Percentiles rank a stretch among this genome's conserved stretches.
Conservation (phyloP, 2,113 vertebrate species). For the Gymnarchus niloticus region DNA sequence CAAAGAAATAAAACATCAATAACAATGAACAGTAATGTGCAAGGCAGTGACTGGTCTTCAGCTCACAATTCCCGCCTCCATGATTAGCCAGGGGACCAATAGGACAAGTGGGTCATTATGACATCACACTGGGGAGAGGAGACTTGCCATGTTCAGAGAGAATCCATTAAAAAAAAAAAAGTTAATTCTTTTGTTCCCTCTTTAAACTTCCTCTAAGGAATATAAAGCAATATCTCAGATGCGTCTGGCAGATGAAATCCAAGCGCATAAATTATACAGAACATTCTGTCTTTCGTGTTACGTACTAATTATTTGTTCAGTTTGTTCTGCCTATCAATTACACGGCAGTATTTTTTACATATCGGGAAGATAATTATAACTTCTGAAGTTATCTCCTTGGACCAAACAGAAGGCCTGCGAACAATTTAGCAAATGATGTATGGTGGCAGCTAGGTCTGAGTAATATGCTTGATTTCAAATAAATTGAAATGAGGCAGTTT, state of each 20-base stretch:
- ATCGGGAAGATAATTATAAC: constrained; percentile 14
- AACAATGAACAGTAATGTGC: background rate
- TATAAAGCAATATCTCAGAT: background rate
- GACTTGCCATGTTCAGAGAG: background rate
- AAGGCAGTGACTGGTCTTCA: background rate
- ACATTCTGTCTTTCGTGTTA: constrained; percentile 3
- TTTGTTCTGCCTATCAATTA: constrained; percentile 12
- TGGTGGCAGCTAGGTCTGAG: constrained; percentile 5
- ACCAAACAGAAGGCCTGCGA: constrained; percentile 12
- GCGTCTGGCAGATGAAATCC: constrained; percentile 9
- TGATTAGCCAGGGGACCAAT: background rate
- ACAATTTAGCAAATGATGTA: constrained; percentile 9
- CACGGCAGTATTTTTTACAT: background rate
- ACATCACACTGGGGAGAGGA: background rate
- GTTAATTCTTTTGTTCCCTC: background rate
- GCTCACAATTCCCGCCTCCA: background rate
- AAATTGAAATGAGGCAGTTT: constrained; percentile 10
- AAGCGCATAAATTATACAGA: constrained; percentile 9
- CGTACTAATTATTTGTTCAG: constrained; percentile 14
- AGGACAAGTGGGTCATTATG: background rate
- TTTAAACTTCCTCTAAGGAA: constrained; percentile 10
- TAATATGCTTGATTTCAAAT: constrained; percentile 8
- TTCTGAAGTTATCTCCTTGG: constrained; percentile 20
- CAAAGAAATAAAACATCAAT: background rate
- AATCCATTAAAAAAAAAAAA: constrained; percentile 9